Evolutionary conservation across 2,797 vertebrate genomes (phyloP), one percentile per base, ranked within the genome.

Genomic region (Varecia variegata): DNA sequence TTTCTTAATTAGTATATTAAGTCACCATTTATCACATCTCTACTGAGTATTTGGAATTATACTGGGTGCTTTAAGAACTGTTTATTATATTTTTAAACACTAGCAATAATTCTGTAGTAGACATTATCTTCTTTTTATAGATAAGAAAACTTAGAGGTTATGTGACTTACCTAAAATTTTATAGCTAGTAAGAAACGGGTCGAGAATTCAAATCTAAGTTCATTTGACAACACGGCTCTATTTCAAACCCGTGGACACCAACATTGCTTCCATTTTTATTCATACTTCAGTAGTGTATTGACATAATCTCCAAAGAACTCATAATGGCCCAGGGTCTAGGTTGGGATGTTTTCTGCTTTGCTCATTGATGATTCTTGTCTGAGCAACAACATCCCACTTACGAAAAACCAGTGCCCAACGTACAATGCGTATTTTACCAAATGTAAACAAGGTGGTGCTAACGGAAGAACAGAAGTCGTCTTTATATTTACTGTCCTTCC

Each of bases 401-500:
- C 12, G 50, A 2, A 18, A 50, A 50, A 74, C 73, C 45, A 74
- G 45, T 17, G 7, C 45, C 73, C 73, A n/a, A 50, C 1, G 17
- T 50, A 45, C 50, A 50, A 50, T 21, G 50, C 50, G 0, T 1
- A 54, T 93, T 93, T 94, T 71, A 18, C 76, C 96, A 60, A 82
- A 52, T 23, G 25, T 58, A 38, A 89, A 85, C 23, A 80, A 67
- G 95, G 32, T 9, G 52, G 70, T 58, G 38, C 74, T 96, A 94
- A 91, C 15, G 1, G 80, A 97, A 93, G 30, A 68, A 80, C 60
- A 96, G 83, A 67, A 68, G 3, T 23, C 84, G 60, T 91, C 94
- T 79, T 79, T 54, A 54, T 35, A 79, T 79, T 54, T 79, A 79
- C 13, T 79, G n/a, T 1, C 23, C 32, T 58, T 80, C 95, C 86